Evolutionary conservation across 2,888 invertebrate species (phyloP).

Genomic region (Steromphala cineraria): DNA sequence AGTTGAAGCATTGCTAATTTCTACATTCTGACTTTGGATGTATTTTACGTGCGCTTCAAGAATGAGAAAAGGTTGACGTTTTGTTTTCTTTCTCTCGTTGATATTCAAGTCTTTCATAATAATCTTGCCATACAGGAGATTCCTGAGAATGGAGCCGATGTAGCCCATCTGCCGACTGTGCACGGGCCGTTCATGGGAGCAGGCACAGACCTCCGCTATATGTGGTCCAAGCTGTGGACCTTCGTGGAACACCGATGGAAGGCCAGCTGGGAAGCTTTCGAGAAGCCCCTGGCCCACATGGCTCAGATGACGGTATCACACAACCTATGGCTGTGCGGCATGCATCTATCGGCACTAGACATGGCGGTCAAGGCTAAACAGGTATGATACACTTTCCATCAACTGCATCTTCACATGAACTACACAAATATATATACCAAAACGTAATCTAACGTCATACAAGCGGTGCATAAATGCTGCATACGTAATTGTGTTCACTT

Average conservation of each 20-base stretch:
- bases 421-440: too few relatives aligned
- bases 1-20: too few relatives aligned
- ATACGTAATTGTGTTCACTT: too few relatives aligned
- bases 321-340: constrained; percentile 79
- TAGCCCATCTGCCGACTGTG: constrained; percentile 85
- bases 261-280: constrained; percentile 79
- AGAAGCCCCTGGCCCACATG: constrained; percentile 79
- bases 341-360: constrained; percentile 78
- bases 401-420: too few relatives aligned
- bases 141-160: constrained; percentile 92
- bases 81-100: too few relatives aligned
- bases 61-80: too few relatives aligned
- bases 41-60: too few relatives aligned
- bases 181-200: constrained; percentile 81
- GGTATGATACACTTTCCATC: constrained; percentile 75
- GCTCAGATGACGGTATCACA: constrained; percentile 82
- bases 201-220: constrained; percentile 73
- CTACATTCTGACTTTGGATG: too few relatives aligned
- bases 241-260: constrained; percentile 80
- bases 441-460: too few relatives aligned
- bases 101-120: too few relatives aligned
- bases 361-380: constrained; percentile 82
- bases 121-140: constrained; percentile 81
- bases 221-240: constrained; percentile 70
- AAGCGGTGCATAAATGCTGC: too few relatives aligned